phyloP scores from a whole-genome alignment of 2,888 invertebrate species.

The Petrolisthes manimaculis region DNA sequence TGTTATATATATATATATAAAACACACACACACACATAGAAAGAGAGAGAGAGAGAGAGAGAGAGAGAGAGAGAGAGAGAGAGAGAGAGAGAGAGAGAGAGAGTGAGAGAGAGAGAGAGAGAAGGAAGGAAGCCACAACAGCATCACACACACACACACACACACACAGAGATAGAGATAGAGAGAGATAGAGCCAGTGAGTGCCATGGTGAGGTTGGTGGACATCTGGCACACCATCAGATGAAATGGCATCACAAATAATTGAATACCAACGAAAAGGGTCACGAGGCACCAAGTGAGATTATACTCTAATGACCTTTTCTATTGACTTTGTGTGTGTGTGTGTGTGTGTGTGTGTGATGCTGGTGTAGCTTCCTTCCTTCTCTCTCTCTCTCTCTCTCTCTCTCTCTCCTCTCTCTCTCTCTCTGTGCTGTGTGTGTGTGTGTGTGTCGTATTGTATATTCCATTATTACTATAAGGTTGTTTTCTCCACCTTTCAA shows the following conservation, averaged over 20 bases:
- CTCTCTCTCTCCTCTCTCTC: background rate
- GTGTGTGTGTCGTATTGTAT: background rate
- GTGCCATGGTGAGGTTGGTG: too few species aligned
- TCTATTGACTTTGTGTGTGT: background rate
- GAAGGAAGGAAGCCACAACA: background rate
- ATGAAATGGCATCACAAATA: background rate
- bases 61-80: constrained; percentile 23
- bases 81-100: constrained; percentile 14
- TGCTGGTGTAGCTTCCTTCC: background rate
- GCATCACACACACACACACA: background rate
- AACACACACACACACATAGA: constrained; percentile 10
- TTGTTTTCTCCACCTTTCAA: too few species aligned
- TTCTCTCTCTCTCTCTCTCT: background rate
- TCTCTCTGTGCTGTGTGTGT: background rate
- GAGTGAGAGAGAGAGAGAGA: constrained; percentile 10
- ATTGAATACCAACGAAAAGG: background rate
- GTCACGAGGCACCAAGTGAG: background rate
- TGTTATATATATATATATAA: too few species aligned
- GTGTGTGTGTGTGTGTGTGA: background rate
- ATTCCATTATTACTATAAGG: too few species aligned
- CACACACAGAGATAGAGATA: background rate
- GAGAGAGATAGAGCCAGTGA: too few species aligned
- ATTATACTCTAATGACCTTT: background rate
- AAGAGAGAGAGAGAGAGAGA: constrained; percentile 21
- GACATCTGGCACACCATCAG: too few species aligned